A percentile compares a stretch with the other conserved stretches of the same genome.
phyloP scores from a whole-genome alignment of 2,797 vertebrate genomes.

The Chiloscyllium punctatum region DNA sequence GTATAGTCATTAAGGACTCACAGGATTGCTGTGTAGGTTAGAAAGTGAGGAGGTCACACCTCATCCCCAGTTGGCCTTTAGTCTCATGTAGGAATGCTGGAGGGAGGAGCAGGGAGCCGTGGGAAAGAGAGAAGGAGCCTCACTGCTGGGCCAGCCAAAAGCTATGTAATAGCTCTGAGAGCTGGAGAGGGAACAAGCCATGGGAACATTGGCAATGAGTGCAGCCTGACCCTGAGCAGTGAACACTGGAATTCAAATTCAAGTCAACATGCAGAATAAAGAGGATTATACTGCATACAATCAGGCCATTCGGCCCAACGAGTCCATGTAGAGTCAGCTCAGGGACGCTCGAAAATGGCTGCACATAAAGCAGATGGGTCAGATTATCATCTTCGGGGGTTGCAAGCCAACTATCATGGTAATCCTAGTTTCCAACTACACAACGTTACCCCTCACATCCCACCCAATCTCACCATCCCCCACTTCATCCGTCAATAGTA shows the following conservation, averaged over 20 bases:
- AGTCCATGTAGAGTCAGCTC: background rate
- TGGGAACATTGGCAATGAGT: background rate
- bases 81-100: background rate
- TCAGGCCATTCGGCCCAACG: background rate
- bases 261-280: background rate
- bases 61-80: background rate
- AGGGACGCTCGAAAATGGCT: too few species aligned
- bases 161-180: background rate
- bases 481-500: too few species aligned
- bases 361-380: too few species aligned
- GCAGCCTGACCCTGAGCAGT: background rate
- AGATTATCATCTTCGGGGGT: too few species aligned
- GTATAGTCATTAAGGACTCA: background rate
- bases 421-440: too few species aligned
- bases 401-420: too few species aligned
- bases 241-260: background rate
- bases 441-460: too few species aligned
- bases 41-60: too few species aligned
- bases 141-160: background rate
- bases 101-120: background rate
- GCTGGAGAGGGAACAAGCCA: background rate
- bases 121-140: background rate
- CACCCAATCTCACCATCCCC: too few species aligned
- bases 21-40: background rate
- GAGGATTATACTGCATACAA: background rate